Evolutionary conservation across 1,140 invertebrate genomes (phyloP).

Genomic region (Cotesia glomerata): DNA sequence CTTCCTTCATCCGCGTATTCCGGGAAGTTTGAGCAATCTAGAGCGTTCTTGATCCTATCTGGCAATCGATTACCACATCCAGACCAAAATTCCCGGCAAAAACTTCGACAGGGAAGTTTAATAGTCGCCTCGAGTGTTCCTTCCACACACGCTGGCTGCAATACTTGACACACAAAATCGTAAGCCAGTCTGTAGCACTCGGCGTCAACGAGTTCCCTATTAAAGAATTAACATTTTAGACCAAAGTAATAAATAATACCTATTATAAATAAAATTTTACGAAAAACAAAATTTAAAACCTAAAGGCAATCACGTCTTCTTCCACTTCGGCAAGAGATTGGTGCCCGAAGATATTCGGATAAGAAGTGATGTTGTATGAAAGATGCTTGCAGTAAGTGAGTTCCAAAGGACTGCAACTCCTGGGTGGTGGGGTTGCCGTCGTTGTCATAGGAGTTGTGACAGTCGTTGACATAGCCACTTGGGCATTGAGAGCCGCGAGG

Average conservation of each 20-base stretch:
- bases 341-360: slow-evolving; percentile 80
- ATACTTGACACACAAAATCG: slow-evolving; percentile 83
- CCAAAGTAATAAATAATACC: neutral
- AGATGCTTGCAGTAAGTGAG: slow-evolving; percentile 76
- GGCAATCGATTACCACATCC: slow-evolving; percentile 80
- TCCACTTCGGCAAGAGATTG: slow-evolving; percentile 71
- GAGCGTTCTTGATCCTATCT: slow-evolving; percentile 70
- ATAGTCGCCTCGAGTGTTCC: slow-evolving; percentile 64
- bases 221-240: slow-evolving; percentile 13
- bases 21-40: slow-evolving; percentile 83
- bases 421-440: slow-evolving; percentile 63
- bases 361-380: slow-evolving; percentile 80
- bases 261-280: neutral
- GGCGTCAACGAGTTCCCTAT: slow-evolving; percentile 82
- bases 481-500: slow-evolving; percentile 62
- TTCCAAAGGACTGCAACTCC: slow-evolving; percentile 72
- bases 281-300: slow-evolving; percentile 46
- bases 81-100: slow-evolving; percentile 83
- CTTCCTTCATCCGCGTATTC: slow-evolving; percentile 75
- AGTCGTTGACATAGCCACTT: slow-evolving; percentile 64
- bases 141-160: slow-evolving; percentile 78
- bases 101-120: slow-evolving; percentile 78
- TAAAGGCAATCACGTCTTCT: slow-evolving; percentile 80
- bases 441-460: slow-evolving; percentile 65
- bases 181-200: slow-evolving; percentile 85